Percentiles rank a stretch among this genome's conserved stretches.
Conservation (phyloP, 1,140 invertebrate species). For the Polyergus mexicanus region DNA sequence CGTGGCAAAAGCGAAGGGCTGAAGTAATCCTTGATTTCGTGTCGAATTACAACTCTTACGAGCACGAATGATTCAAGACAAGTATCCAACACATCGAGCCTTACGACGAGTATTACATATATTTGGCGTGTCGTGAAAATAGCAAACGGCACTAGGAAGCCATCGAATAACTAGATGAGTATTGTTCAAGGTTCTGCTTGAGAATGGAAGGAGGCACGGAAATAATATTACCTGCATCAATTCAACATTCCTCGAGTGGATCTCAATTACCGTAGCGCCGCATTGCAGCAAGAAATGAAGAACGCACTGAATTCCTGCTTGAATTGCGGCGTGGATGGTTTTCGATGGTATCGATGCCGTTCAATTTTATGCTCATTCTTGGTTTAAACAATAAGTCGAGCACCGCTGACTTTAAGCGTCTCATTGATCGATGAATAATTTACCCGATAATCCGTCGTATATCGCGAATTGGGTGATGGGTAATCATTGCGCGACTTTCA, state of each 20-base stretch:
- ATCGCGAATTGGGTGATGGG: constrained; percentile 88
- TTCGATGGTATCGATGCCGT: constrained; percentile 89
- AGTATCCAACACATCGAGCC: constrained; percentile 87
- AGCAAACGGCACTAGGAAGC: constrained; percentile 64
- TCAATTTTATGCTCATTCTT: constrained; percentile 88
- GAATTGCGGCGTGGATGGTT: constrained; percentile 87
- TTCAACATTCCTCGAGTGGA: constrained; percentile 90
- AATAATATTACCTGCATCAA: constrained; percentile 89
- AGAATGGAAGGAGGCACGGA: constrained; percentile 86
- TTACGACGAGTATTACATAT: constrained; percentile 91
- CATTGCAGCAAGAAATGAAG: constrained; percentile 87
- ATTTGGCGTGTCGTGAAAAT: constrained; percentile 87
- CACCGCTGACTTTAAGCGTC: constrained; percentile 86
- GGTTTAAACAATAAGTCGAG: constrained; percentile 86
- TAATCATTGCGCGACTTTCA: constrained; percentile 76
- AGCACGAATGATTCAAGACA: constrained; percentile 90
- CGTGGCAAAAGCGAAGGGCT: constrained; percentile 78
- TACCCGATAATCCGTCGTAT: constrained; percentile 83
- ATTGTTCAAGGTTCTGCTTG: constrained; percentile 86
- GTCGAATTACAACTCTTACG: constrained; percentile 91
- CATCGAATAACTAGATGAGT: constrained; percentile 84
- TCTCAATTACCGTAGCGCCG: constrained; percentile 89
- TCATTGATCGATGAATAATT: constrained; percentile 87
- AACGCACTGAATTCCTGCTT: constrained; percentile 88
- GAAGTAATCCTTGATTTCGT: constrained; percentile 90